Percentiles rank a stretch among this genome's conserved stretches.
Conservation (phyloP, 1,140 invertebrate species). For the Drosophila tristis region DNA sequence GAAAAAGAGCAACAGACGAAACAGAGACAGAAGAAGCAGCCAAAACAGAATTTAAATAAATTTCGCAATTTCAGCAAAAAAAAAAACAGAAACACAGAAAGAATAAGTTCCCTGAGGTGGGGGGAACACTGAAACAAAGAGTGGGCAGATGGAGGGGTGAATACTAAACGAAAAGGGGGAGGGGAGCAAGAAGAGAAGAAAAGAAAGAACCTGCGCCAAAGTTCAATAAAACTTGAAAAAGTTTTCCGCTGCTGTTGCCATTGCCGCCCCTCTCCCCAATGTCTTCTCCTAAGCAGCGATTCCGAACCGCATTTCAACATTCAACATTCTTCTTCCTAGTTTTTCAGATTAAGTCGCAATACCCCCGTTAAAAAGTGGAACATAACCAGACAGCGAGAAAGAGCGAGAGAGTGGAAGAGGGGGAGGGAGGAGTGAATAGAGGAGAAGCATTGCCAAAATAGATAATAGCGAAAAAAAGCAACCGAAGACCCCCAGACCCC, state of each 20-base stretch:
- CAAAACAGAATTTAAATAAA: slow-evolving; percentile 76
- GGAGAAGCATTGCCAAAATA: slow-evolving; percentile 52
- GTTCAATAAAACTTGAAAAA: slow-evolving; percentile 76
- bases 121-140: background rate
- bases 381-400: slow-evolving; percentile 33
- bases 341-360: slow-evolving; percentile 75
- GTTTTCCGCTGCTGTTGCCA: slow-evolving; percentile 32
- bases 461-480: slow-evolving; percentile 48
- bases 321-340: slow-evolving; percentile 35
- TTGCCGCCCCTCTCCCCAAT: background rate
- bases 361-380: slow-evolving; percentile 77
- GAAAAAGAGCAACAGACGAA: slow-evolving; percentile 21
- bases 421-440: background rate
- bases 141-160: background rate
- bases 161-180: background rate
- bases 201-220: slow-evolving; percentile 54
- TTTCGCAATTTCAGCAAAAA: slow-evolving; percentile 71
- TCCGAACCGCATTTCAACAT: slow-evolving; percentile 1
- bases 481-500: background rate
- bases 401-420: slow-evolving; percentile 1
- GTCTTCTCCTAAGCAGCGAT: background rate
- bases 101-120: no score
- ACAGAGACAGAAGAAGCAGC: slow-evolving; percentile 32
- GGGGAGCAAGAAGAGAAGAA: background rate
- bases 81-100: background rate